Conservation (phyloP, 2,797 vertebrate genomes). For the Pseudomugil gertrudae region DNA sequence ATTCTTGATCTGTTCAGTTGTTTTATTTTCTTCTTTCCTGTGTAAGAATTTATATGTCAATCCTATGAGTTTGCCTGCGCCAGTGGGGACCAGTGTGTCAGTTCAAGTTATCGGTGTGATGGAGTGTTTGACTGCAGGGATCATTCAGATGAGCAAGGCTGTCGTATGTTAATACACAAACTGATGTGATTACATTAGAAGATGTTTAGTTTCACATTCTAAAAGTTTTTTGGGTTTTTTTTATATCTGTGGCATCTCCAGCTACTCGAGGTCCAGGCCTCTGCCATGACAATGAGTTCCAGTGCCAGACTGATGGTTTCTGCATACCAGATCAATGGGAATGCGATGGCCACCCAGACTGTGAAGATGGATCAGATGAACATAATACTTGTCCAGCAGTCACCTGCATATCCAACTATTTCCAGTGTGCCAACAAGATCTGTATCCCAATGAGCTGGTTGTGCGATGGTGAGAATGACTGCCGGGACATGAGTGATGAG, state of each 20-base stretch:
- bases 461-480: slow-evolving; percentile 94
- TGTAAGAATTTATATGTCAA: slow-evolving; percentile 86
- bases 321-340: slow-evolving; percentile 91
- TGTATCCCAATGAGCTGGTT: slow-evolving; percentile 86
- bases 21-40: slow-evolving; percentile 9
- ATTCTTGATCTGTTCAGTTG: neutral
- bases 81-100: slow-evolving; percentile 88
- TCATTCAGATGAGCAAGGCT: slow-evolving; percentile 89
- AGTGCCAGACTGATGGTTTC: slow-evolving; percentile 90
- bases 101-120: slow-evolving; percentile 84
- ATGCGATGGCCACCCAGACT: slow-evolving; percentile 91
- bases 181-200: neutral
- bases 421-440: slow-evolving; percentile 89
- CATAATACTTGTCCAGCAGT: slow-evolving; percentile 85
- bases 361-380: slow-evolving; percentile 91
- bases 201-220: neutral
- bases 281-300: slow-evolving; percentile 92
- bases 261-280: slow-evolving; percentile 91
- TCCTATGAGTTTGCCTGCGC: slow-evolving; percentile 88
- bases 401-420: slow-evolving; percentile 84
- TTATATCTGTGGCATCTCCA: slow-evolving; percentile 57
- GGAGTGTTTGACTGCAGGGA: slow-evolving; percentile 93
- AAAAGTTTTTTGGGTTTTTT: too few relatives aligned
- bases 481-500: slow-evolving; percentile 93
- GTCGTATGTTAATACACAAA: slow-evolving; percentile 84